Percentiles rank a stretch among this genome's conserved stretches.
Conservation (phyloP, 2,797 vertebrate species). For the Sebastes minor region DNA sequence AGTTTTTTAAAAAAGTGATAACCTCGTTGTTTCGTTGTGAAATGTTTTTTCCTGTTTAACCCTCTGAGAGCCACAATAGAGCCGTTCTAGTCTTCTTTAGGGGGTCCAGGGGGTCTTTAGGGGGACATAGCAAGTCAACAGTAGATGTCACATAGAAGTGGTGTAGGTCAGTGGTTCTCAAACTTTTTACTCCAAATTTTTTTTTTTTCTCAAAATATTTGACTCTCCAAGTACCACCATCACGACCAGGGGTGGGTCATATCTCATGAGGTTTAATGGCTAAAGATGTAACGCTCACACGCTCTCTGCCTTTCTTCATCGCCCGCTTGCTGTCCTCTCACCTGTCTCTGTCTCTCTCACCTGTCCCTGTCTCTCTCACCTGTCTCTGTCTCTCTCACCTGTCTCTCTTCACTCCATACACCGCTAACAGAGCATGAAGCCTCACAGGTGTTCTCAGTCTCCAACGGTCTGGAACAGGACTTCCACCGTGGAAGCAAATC, state of each 20-base stretch:
- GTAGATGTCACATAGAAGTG: too few relatives aligned
- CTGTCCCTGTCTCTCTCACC: not conserved
- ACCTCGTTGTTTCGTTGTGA: not conserved
- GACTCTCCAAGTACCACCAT: too few relatives aligned
- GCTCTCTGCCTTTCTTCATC: not conserved
- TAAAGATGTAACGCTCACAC: not conserved
- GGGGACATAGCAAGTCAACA: too few relatives aligned
- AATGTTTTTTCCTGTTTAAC: not conserved
- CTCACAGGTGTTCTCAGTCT: constrained; percentile 31
- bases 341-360: not conserved
- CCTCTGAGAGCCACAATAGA: too few relatives aligned
- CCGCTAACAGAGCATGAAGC: constrained; percentile 32
- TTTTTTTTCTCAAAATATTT: too few relatives aligned
- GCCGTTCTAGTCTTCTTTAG: too few relatives aligned
- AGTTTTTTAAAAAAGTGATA: not conserved
- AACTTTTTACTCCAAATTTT: too few relatives aligned
- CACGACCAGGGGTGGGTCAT: too few relatives aligned
- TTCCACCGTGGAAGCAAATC: constrained; percentile 14
- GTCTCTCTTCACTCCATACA: not conserved
- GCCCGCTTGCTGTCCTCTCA: not conserved
- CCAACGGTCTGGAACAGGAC: constrained; percentile 22
- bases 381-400: not conserved
- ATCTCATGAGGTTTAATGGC: not conserved
- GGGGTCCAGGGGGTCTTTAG: too few relatives aligned
- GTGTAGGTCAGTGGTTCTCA: too few relatives aligned